phyloP scores from a whole-genome alignment of 2,888 invertebrate genomes.

The Tiliacea citrago region DNA sequence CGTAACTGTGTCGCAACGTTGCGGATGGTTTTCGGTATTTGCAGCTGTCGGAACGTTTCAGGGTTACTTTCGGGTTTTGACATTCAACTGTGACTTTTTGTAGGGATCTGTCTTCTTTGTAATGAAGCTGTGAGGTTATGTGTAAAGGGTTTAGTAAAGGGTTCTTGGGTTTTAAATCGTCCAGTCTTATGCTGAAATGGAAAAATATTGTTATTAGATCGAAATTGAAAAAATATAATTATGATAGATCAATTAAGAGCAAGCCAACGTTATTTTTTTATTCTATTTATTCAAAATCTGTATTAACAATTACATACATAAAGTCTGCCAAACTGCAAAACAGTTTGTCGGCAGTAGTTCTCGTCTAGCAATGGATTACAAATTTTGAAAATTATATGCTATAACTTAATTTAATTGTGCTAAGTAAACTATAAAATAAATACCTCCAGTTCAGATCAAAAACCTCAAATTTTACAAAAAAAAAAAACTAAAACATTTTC shows the following conservation, averaged over 20 bases:
- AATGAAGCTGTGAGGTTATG: slow-evolving; percentile 93
- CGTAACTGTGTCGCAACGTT: slow-evolving; percentile 92
- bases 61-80: slow-evolving; percentile 91
- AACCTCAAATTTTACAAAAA: no score
- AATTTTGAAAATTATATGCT: no score
- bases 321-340: no score
- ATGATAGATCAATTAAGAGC: background rate
- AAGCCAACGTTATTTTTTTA: no score
- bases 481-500: no score
- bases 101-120: slow-evolving; percentile 95
- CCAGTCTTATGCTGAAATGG: slow-evolving; percentile 88
- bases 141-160: slow-evolving; percentile 91
- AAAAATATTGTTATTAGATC: background rate
- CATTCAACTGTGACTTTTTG: slow-evolving; percentile 94
- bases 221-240: background rate
- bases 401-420: no score
- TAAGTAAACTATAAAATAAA: no score
- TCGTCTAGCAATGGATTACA: no score
- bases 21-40: slow-evolving; percentile 93
- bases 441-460: no score
- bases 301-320: no score
- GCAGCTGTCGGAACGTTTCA: slow-evolving; percentile 93
- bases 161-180: slow-evolving; percentile 92
- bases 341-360: no score
- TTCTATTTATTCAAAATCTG: no score